phyloP scores from a whole-genome alignment of 2,113 vertebrate genomes.

The Cryptomyrus ogoouensis region DNA sequence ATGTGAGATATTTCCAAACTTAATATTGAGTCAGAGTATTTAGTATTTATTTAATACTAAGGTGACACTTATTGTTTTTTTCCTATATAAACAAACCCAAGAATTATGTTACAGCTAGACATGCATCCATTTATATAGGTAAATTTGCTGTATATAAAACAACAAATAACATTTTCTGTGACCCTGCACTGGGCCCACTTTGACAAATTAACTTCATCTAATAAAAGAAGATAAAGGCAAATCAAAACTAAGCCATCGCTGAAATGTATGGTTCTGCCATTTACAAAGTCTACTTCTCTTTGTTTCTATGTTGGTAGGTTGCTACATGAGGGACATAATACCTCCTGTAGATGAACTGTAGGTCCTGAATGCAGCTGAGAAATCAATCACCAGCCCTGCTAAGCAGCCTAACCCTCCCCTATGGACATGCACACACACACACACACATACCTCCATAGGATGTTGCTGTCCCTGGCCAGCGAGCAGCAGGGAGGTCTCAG shows the following conservation, averaged over 20 bases:
- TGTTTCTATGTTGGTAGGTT: not conserved
- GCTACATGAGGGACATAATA: not conserved
- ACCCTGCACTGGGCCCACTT: not conserved
- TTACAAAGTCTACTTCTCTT: not conserved
- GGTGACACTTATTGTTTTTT: not conserved
- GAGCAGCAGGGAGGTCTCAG: slow-evolving; percentile 5
- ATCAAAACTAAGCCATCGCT: not conserved
- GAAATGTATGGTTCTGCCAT: not conserved
- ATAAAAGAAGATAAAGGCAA: not conserved
- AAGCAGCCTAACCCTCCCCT: not conserved
- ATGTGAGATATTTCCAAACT: not conserved
- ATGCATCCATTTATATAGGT: not conserved
- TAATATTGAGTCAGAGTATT: not conserved
- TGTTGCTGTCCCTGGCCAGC: not conserved
- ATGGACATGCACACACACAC: not conserved
- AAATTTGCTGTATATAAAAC: not conserved
- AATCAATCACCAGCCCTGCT: not conserved
- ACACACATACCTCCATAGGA: not conserved
- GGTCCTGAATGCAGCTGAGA: not conserved
- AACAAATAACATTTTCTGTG: not conserved
- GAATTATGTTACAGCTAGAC: not conserved
- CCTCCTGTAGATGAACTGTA: not conserved
- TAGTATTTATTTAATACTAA: not conserved
- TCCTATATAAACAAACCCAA: not conserved
- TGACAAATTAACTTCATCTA: not conserved